A percentile compares a stretch with the other conserved stretches of the same genome.
phyloP scores from a whole-genome alignment of 2,113 vertebrate genomes.

The Hemibates koningsi region DNA sequence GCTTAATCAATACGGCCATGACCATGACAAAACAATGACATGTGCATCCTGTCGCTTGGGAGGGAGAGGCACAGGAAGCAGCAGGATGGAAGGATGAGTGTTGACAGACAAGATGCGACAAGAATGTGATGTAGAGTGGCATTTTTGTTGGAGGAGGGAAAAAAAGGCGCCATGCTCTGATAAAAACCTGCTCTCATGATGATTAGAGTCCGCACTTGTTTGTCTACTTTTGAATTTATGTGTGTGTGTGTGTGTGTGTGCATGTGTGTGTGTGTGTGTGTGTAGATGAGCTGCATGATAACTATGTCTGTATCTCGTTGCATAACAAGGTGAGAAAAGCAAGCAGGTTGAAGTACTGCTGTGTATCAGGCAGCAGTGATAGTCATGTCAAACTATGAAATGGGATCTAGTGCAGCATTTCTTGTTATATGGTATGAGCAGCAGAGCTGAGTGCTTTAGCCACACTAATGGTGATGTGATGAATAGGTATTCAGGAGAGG shows the following conservation, averaged over 20 bases:
- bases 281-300: neutral
- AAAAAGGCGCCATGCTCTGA: conserved; percentile 1
- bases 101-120: conserved; percentile 28
- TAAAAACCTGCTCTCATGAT: conserved; percentile 25
- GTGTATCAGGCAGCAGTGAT: neutral
- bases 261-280: neutral
- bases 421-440: conserved; percentile 30
- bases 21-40: conserved; percentile 50
- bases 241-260: neutral
- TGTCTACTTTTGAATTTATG: neutral
- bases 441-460: conserved; percentile 26
- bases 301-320: neutral
- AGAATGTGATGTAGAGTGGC: conserved; percentile 45
- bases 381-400: neutral
- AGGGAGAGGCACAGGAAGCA: conserved; percentile 11
- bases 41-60: conserved; percentile 23
- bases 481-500: conserved; percentile 63
- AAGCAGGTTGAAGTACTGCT: neutral
- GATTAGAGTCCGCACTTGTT: conserved; percentile 14
- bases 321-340: neutral
- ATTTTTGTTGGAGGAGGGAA: conserved; percentile 4
- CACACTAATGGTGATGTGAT: conserved; percentile 54
- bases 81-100: conserved; percentile 14
- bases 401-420: conserved; percentile 9
- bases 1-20: conserved; percentile 57